Percentiles rank a stretch among this genome's conserved stretches.
Conservation (phyloP, 2,113 vertebrate genomes). For the Dicentrarchus labrax region DNA sequence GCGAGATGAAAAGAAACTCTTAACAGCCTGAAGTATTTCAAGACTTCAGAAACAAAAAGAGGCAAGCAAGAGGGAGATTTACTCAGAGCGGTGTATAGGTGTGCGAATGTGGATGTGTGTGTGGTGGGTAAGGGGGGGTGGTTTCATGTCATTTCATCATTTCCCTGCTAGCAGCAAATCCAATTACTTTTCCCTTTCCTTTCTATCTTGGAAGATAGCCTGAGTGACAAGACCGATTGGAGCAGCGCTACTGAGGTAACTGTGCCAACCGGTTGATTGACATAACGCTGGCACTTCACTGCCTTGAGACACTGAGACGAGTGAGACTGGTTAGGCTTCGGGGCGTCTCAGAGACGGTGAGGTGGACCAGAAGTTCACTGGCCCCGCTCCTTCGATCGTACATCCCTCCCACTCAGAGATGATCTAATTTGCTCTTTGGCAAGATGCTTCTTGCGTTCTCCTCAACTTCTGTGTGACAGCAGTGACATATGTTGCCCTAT, state of each 20-base stretch:
- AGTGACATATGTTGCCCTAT: not conserved
- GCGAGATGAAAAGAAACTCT: constrained; percentile 70
- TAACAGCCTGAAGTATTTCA: constrained; percentile 69
- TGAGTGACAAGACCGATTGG: constrained; percentile 77
- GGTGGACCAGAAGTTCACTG: constrained; percentile 50
- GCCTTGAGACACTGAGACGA: constrained; percentile 63
- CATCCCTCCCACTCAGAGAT: constrained; percentile 35
- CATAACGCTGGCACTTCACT: constrained; percentile 62
- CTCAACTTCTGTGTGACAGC: not conserved
- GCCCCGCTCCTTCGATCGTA: constrained; percentile 20
- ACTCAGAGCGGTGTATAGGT: constrained; percentile 56
- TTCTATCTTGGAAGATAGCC: constrained; percentile 76
- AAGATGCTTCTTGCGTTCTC: constrained; percentile 12
- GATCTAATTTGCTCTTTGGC: constrained; percentile 27
- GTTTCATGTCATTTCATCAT: constrained; percentile 83
- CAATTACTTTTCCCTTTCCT: constrained; percentile 77
- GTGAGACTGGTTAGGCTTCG: constrained; percentile 57
- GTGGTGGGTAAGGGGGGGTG: constrained; percentile 35
- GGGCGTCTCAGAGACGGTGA: constrained; percentile 53
- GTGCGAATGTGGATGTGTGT: constrained; percentile 25
- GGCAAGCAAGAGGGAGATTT: constrained; percentile 41
- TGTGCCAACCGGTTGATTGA: constrained; percentile 74
- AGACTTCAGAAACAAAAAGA: constrained; percentile 67
- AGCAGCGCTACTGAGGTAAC: constrained; percentile 61
- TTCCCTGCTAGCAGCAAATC: constrained; percentile 78